These are phyloP conservation scores for Diprion similis DNA, from an alignment of 1,140 invertebrate genomes.

Conservation along the genomic window DNA sequence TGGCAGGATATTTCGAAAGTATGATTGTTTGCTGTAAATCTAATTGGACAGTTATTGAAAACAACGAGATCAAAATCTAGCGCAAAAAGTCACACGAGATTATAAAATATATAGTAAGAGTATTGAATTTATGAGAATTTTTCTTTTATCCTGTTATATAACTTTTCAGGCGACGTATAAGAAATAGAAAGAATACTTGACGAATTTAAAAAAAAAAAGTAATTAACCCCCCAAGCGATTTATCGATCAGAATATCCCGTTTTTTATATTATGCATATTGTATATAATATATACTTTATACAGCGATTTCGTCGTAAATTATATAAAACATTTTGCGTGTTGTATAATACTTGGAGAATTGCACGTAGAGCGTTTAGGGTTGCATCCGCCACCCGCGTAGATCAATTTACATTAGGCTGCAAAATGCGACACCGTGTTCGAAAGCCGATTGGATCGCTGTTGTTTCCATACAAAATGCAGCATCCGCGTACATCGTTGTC, in stretches of 20 bases:
- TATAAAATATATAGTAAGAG: neutral
- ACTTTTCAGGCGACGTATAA: neutral
- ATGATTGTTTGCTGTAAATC: no score
- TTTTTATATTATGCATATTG: no score
- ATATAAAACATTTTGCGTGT: no score
- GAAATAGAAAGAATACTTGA: neutral
- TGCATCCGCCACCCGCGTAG: no score
- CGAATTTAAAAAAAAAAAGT: neutral
- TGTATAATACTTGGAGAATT: no score
- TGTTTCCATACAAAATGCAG: slow-evolving; percentile 58
- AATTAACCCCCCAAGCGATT: neutral
- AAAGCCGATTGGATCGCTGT: slow-evolving; percentile 56
- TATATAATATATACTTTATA: no score
- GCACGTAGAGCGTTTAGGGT: no score
- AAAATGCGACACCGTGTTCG: slow-evolving; percentile 53
- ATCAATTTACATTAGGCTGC: slow-evolving; percentile 54
- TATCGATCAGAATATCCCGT: no score
- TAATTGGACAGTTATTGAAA: neutral
- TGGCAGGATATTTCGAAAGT: neutral
- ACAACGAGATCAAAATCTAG: neutral
- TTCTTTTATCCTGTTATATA: neutral
- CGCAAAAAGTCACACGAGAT: no score
- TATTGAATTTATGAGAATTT: neutral
- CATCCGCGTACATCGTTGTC: slow-evolving; percentile 54
- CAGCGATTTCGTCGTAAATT: no score